A percentile compares a stretch with the other conserved stretches of the same genome.
phyloP scores from a whole-genome alignment of 2,113 vertebrate species.

The Varanus salvator region DNA sequence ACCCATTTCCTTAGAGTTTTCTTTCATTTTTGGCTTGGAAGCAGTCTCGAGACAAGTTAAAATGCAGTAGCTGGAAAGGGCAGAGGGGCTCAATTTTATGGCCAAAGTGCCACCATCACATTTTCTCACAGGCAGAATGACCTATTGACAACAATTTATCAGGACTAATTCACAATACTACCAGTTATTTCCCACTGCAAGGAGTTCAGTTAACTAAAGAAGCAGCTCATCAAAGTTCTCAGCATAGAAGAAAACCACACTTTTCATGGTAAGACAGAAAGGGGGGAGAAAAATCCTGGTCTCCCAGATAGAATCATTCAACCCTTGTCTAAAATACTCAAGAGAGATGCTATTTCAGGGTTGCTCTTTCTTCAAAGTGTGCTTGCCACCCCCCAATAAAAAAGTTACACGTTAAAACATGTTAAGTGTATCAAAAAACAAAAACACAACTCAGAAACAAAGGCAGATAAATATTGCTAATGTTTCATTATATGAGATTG shows the following conservation, averaged over 20 bases:
- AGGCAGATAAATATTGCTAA: neutral
- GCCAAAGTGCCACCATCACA: neutral
- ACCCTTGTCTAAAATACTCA: neutral
- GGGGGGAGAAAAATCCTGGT: neutral
- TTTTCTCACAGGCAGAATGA: neutral
- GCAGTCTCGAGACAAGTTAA: neutral
- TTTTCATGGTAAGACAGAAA: too few relatives aligned
- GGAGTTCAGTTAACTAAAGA: neutral
- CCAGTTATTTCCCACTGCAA: neutral
- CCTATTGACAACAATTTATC: neutral
- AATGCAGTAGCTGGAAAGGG: conserved; percentile 23
- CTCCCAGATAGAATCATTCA: neutral
- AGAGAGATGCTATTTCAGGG: neutral
- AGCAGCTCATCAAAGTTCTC: neutral
- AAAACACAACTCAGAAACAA: neutral
- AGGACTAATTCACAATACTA: neutral
- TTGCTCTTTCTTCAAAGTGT: neutral
- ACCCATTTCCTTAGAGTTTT: neutral
- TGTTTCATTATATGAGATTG: neutral
- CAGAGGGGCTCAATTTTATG: neutral
- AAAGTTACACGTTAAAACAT: neutral
- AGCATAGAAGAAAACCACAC: too few relatives aligned
- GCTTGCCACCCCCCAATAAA: neutral
- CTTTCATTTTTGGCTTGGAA: conserved; percentile 13
- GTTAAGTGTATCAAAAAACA: neutral